A percentile compares a stretch with the other conserved stretches of the same genome.
Conservation (phyloP, 2,888 invertebrate species). For the Deroplatys truncata region DNA sequence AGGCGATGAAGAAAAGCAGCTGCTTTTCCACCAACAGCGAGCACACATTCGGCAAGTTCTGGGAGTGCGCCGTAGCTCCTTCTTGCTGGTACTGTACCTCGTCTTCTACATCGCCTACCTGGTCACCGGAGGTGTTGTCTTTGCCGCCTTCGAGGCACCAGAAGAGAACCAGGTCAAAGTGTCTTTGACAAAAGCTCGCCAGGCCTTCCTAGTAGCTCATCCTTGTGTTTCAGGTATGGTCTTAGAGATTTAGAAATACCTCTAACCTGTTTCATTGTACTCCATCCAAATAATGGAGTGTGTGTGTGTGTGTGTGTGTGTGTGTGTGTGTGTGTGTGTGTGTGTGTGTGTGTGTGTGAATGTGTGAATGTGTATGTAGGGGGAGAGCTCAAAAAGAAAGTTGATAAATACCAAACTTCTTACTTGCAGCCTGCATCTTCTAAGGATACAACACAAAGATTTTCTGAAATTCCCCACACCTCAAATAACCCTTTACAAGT, state of each 20-base stretch:
- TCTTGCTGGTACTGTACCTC: slow-evolving; percentile 52
- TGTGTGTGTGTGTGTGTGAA: too few species aligned
- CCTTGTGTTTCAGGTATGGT: slow-evolving; percentile 59
- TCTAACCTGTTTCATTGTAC: too few species aligned
- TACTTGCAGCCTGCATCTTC: too few species aligned
- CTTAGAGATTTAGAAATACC: background rate
- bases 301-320: too few species aligned
- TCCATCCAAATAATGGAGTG: too few species aligned
- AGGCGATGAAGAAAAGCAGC: background rate
- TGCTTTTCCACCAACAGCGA: slow-evolving; percentile 16
- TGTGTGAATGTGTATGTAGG: too few species aligned
- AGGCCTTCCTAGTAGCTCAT: slow-evolving; percentile 54
- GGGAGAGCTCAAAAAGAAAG: too few species aligned
- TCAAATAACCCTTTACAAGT: too few species aligned
- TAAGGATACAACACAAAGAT: too few species aligned
- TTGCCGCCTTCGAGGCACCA: slow-evolving; percentile 62
- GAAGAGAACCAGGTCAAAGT: slow-evolving; percentile 54
- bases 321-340: too few species aligned
- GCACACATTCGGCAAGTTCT: slow-evolving; percentile 41
- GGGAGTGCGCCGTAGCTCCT: slow-evolving; percentile 53
- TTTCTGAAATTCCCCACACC: too few species aligned
- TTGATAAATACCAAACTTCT: too few species aligned
- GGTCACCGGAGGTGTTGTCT: slow-evolving; percentile 62
- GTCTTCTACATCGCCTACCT: slow-evolving; percentile 60
- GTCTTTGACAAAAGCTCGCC: slow-evolving; percentile 51